Conservation (phyloP, 2,113 vertebrate genomes). For the Mandrillus leucophaeus region DNA sequence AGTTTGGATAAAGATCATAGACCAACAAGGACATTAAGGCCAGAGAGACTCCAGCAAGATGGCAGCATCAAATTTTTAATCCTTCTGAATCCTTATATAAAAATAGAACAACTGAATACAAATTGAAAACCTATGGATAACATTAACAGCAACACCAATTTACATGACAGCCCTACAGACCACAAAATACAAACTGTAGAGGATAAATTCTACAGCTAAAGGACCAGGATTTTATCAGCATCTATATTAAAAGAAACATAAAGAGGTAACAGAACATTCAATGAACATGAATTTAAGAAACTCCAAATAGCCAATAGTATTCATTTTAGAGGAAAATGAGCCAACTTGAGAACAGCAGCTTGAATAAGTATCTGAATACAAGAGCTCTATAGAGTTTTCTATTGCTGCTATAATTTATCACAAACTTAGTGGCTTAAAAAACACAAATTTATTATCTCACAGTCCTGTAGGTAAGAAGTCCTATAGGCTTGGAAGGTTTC, state of each 20-base stretch:
- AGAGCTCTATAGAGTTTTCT: background rate
- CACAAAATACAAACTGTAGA: background rate
- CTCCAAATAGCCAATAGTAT: background rate
- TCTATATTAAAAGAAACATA: background rate
- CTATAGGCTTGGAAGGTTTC: background rate
- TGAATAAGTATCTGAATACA: background rate
- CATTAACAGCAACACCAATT: background rate
- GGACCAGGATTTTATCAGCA: background rate
- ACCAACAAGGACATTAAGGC: background rate
- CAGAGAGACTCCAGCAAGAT: background rate
- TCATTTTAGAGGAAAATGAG: background rate
- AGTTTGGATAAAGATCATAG: background rate
- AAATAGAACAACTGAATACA: background rate
- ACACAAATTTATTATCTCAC: background rate
- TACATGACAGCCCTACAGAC: background rate
- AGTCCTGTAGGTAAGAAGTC: background rate
- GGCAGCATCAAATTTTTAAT: background rate
- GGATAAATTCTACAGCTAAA: background rate
- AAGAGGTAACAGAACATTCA: accelerated
- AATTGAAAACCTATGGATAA: background rate
- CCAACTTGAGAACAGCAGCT: background rate
- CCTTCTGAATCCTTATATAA: background rate
- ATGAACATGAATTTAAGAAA: background rate
- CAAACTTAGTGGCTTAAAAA: background rate
- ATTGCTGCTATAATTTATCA: background rate